These are phyloP conservation scores for Nymphalis io DNA, from an alignment of 1,140 invertebrate species.

Conservation along the genomic window DNA sequence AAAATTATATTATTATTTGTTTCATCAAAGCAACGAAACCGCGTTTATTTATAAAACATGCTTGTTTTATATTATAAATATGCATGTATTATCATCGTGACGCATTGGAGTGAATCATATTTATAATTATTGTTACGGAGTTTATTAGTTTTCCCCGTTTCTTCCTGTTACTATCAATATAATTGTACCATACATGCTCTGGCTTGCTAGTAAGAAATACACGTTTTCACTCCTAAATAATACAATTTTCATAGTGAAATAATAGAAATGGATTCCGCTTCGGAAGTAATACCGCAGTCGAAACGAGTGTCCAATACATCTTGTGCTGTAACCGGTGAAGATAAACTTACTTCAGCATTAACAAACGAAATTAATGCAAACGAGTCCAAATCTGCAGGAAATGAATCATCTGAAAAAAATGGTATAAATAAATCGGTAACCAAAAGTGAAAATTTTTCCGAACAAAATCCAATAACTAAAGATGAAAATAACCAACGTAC, in stretches of 20 bases:
- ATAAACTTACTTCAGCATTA: too few relatives aligned
- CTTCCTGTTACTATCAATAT: slow-evolving; percentile 3
- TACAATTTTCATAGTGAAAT: neutral
- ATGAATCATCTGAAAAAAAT: neutral
- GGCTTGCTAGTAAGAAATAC: neutral
- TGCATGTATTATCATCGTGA: neutral
- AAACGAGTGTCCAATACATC: too few relatives aligned
- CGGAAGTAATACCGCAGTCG: too few relatives aligned
- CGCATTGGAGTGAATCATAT: neutral
- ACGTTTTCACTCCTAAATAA: neutral
- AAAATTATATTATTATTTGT: too few relatives aligned
- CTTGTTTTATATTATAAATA: neutral
- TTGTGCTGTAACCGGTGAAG: too few relatives aligned
- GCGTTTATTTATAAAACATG: neutral
- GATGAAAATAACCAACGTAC: neutral
- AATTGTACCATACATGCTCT: neutral
- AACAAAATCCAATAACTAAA: neutral
- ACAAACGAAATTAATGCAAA: too few relatives aligned
- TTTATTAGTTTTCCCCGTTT: neutral
- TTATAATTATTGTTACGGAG: neutral
- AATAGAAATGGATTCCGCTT: too few relatives aligned
- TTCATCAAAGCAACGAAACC: neutral
- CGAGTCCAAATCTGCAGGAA: neutral
- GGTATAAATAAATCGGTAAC: neutral
- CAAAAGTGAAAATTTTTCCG: neutral